Evolutionary conservation across 2,888 invertebrate genomes (phyloP).

Genomic region (Drosophila engyochracea): DNA sequence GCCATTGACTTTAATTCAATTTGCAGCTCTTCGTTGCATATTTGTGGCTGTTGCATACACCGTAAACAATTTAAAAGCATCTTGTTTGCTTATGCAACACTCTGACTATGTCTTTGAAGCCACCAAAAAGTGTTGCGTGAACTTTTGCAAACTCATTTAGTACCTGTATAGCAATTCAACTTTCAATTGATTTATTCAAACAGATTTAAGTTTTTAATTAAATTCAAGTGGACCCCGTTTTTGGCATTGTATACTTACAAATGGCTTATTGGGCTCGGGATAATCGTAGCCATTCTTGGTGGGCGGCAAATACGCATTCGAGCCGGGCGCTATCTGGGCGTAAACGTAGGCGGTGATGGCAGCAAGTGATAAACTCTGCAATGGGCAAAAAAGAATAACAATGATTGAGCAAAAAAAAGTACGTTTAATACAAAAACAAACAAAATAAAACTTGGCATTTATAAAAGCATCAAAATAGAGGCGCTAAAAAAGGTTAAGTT

Average conservation of each 20-base stretch:
- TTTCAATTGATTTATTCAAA: not conserved
- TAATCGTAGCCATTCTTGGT: constrained; percentile 91
- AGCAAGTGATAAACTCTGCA: constrained; percentile 83
- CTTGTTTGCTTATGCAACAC: not conserved
- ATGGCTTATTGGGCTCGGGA: constrained; percentile 87
- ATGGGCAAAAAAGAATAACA: constrained; percentile 30
- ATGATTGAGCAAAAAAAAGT: constrained; percentile 31
- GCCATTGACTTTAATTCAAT: constrained; percentile 66
- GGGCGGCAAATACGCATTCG: constrained; percentile 91
- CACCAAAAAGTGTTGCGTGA: not conserved
- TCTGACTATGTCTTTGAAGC: not conserved
- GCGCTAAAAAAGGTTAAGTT: constrained; percentile 67
- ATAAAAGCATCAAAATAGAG: constrained; percentile 27
- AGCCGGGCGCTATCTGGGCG: constrained; percentile 87
- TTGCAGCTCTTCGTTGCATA: constrained; percentile 27
- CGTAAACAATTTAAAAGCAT: not conserved
- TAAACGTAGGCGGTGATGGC: constrained; percentile 77
- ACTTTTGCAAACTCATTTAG: not conserved
- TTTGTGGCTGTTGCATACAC: constrained; percentile 20
- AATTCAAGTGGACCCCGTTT: not conserved
- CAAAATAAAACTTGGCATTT: constrained; percentile 46
- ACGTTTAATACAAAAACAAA: constrained; percentile 27
- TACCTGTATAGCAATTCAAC: not conserved
- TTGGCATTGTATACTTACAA: constrained; percentile 71
- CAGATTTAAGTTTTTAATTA: not conserved